Percentiles rank a stretch among this genome's conserved stretches.
Evolutionary conservation across 2,888 invertebrate species (phyloP).

Genomic region (Acronicta aceris): DNA sequence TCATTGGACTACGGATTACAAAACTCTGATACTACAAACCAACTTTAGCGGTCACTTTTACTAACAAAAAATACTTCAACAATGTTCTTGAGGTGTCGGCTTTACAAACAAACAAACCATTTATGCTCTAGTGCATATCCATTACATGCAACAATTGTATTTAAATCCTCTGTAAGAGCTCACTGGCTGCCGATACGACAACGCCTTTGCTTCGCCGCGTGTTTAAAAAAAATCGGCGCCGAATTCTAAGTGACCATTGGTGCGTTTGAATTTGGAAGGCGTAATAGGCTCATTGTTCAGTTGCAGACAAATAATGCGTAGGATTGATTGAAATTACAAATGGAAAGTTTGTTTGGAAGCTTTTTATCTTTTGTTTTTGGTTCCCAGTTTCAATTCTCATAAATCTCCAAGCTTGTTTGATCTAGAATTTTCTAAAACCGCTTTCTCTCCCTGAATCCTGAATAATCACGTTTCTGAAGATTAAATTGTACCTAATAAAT

Average conservation of each 20-base stretch:
- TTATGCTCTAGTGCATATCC: constrained; percentile 87
- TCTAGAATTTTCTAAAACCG: too few relatives aligned
- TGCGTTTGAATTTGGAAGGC: constrained; percentile 67
- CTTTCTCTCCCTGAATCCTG: too few relatives aligned
- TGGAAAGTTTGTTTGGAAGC: constrained; percentile 1
- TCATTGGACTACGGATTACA: constrained; percentile 37
- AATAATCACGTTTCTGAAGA: too few relatives aligned
- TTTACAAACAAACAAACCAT: constrained; percentile 72
- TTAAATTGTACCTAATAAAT: too few relatives aligned
- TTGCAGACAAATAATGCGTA: constrained; percentile 30
- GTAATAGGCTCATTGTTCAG: constrained; percentile 44
- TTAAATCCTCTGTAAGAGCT: constrained; percentile 74
- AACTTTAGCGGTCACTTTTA: constrained; percentile 49
- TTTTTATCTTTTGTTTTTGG: not conserved
- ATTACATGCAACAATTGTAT: constrained; percentile 80
- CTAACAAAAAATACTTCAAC: constrained; percentile 51
- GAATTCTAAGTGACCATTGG: constrained; percentile 72
- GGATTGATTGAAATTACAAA: constrained; percentile 42
- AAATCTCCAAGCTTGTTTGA: too few relatives aligned
- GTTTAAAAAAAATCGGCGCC: constrained; percentile 68
- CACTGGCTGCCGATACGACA: constrained; percentile 66
- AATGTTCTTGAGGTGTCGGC: constrained; percentile 74
- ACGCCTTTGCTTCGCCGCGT: constrained; percentile 56
- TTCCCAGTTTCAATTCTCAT: too few relatives aligned
- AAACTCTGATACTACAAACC: constrained; percentile 36